Evolutionary conservation across 2,888 invertebrate genomes (phyloP).

Genomic region (Cheilosia soror): DNA sequence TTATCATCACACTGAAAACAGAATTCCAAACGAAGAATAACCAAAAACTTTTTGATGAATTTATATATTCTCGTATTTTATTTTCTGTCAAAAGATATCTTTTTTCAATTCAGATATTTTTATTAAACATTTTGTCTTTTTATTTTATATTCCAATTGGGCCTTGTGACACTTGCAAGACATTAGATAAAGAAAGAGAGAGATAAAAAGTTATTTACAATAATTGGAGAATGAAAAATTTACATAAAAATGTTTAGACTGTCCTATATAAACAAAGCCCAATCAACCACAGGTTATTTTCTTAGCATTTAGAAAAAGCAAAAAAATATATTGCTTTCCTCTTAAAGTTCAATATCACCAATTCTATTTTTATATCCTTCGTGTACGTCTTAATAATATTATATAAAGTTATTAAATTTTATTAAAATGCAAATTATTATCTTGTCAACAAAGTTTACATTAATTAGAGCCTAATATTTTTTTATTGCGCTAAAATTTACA

Average conservation of each 20-base stretch:
- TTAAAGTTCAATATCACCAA: slow-evolving; percentile 49
- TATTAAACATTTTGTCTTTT: background rate
- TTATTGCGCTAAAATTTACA: slow-evolving; percentile 1
- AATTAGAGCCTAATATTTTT: background rate
- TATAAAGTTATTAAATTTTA: slow-evolving; percentile 8
- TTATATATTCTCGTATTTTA: slow-evolving; percentile 31
- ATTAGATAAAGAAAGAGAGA: background rate
- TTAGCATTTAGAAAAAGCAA: slow-evolving; percentile 23
- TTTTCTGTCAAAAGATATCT: slow-evolving; percentile 19
- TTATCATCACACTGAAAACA: background rate
- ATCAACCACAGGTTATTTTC: slow-evolving; percentile 16
- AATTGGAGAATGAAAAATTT: slow-evolving; percentile 26
- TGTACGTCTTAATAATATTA: background rate
- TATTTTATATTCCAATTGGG: slow-evolving; percentile 25
- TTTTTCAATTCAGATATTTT: slow-evolving; percentile 1
- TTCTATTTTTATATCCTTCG: slow-evolving; percentile 13
- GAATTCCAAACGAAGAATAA: slow-evolving; percentile 8
- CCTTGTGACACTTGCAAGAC: slow-evolving; percentile 6
- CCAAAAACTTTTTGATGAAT: slow-evolving; percentile 31
- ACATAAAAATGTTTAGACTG: slow-evolving; percentile 4
- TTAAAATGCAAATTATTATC: slow-evolving; percentile 35
- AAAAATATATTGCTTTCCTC: slow-evolving; percentile 16
- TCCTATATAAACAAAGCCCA: slow-evolving; percentile 14
- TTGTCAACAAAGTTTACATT: slow-evolving; percentile 1
- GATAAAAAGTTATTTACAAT: slow-evolving; percentile 19